phyloP scores from a whole-genome alignment of 2,888 invertebrate genomes.

The Philhelius pedissequus region DNA sequence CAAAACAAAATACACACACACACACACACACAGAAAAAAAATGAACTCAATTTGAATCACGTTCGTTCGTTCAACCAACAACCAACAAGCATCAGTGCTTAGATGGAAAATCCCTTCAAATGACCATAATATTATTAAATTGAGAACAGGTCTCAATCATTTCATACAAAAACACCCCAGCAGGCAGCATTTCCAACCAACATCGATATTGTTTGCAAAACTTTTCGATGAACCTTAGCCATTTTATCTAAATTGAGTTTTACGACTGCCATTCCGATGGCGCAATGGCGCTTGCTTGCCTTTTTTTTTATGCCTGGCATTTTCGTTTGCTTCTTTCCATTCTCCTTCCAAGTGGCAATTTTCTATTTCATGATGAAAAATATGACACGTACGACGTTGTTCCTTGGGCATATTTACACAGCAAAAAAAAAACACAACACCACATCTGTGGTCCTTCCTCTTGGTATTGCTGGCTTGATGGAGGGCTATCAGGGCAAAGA shows the following conservation, averaged over 20 bases:
- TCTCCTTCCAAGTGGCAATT: constrained; percentile 29
- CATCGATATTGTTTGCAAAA: constrained; percentile 18
- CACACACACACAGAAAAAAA: neutral
- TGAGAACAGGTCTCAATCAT: constrained; percentile 58
- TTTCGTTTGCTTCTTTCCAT: neutral
- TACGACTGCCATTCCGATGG: constrained; percentile 51
- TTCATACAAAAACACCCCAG: constrained; percentile 7
- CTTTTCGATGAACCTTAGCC: constrained; percentile 59
- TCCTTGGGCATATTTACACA: constrained; percentile 4
- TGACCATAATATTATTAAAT: constrained; percentile 37
- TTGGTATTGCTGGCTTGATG: neutral
- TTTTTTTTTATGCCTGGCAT: neutral
- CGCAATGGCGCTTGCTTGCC: constrained; percentile 20
- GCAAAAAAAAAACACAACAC: neutral
- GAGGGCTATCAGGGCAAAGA: neutral
- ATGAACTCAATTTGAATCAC: constrained; percentile 56
- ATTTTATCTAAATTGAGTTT: constrained; percentile 65
- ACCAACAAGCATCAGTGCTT: constrained; percentile 23
- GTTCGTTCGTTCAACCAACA: neutral
- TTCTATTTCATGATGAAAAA: constrained; percentile 42
- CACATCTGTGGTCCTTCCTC: neutral
- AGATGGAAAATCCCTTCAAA: constrained; percentile 57
- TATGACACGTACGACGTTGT: constrained; percentile 64
- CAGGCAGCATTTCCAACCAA: neutral
- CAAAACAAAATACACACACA: neutral